phyloP scores from a whole-genome alignment of 2,113 vertebrate genomes.

The Spermophilus dauricus region DNA sequence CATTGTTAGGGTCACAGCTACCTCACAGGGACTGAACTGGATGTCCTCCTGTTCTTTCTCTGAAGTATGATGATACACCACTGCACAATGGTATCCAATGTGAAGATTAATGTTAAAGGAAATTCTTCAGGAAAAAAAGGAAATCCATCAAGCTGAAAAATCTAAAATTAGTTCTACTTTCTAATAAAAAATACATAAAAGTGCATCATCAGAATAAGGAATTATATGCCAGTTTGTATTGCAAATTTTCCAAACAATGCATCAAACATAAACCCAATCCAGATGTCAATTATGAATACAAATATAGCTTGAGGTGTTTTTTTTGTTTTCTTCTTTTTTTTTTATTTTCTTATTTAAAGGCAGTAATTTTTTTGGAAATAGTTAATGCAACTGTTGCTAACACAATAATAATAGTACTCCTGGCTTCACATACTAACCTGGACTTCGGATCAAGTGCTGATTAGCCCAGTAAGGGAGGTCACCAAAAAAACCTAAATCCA shows the following conservation, averaged over 20 bases:
- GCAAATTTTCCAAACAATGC: constrained; percentile 89
- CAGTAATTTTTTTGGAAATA: constrained; percentile 89
- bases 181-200: constrained; percentile 92
- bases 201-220: constrained; percentile 89
- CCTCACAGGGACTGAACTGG: constrained; percentile 82
- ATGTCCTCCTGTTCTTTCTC: constrained; percentile 70
- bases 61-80: constrained; percentile 68
- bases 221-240: constrained; percentile 90
- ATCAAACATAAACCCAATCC: constrained; percentile 88
- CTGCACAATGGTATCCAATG: constrained; percentile 75
- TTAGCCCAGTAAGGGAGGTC: constrained; percentile 90
- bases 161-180: constrained; percentile 90
- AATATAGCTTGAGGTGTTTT: constrained; percentile 82
- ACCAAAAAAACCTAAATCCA: constrained; percentile 88
- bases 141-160: constrained; percentile 87
- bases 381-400: constrained; percentile 91
- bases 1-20: constrained; percentile 78
- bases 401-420: constrained; percentile 91
- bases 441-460: constrained; percentile 88
- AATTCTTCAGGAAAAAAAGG: constrained; percentile 85
- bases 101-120: constrained; percentile 85
- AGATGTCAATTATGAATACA: constrained; percentile 90
- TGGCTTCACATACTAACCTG: constrained; percentile 92
- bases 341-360: constrained; percentile 85
- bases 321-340: not conserved